Evolutionary conservation across 2,888 invertebrate genomes (phyloP).

Genomic region (Agrilus biguttatus): DNA sequence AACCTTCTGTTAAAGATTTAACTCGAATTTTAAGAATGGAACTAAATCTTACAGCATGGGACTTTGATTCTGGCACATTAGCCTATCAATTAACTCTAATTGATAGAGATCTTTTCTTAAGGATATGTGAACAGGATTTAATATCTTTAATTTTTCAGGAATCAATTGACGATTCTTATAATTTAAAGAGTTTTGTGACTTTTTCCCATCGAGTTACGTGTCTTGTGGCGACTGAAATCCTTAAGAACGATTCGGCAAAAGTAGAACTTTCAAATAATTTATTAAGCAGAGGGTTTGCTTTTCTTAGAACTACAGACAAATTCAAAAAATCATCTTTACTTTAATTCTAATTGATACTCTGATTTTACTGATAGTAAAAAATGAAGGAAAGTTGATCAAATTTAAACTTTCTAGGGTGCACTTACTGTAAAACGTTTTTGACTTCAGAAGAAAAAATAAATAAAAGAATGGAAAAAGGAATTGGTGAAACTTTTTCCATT

Average conservation of each 20-base stretch:
- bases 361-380: no score
- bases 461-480: no score
- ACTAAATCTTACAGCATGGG: conserved; percentile 33
- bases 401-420: no score
- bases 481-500: no score
- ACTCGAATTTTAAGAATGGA: conserved; percentile 29
- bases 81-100: conserved; percentile 38
- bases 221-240: conserved; percentile 34
- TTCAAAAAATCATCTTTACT: no score
- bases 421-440: no score
- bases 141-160: conserved; percentile 29
- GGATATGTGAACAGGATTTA: conserved; percentile 32
- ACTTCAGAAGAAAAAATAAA: no score
- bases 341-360: no score
- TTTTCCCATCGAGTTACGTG: conserved; percentile 39
- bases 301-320: no score
- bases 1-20: conserved; percentile 24
- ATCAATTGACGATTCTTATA: conserved; percentile 35
- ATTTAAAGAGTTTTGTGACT: conserved; percentile 35
- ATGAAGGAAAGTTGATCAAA: no score
- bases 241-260: conserved; percentile 28
- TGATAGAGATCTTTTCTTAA: conserved; percentile 37
- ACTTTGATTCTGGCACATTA: conserved; percentile 37
- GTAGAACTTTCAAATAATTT: conserved; percentile 14
- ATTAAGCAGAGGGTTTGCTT: not conserved